A percentile compares a stretch with the other conserved stretches of the same genome.
These are phyloP conservation scores for Leucophora obtusa DNA, from an alignment of 2,888 invertebrate species.

Conservation along the genomic window DNA sequence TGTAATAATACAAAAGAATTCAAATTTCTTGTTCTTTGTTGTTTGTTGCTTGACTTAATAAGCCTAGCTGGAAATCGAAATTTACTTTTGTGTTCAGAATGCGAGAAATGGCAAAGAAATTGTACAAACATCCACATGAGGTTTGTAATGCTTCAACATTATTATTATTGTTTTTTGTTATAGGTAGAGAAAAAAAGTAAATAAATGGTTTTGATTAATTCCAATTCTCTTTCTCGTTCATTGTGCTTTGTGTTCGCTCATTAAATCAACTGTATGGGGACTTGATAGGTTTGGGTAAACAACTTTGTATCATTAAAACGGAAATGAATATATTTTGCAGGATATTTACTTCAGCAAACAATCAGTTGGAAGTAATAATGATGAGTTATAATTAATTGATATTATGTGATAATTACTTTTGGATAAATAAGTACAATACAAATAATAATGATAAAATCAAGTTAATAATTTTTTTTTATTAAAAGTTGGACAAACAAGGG, in stretches of 20 bases:
- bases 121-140: slow-evolving; percentile 19
- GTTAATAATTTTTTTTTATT: neutral
- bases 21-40: slow-evolving; percentile 18
- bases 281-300: neutral
- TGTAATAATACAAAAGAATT: slow-evolving; percentile 22
- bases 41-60: slow-evolving; percentile 23
- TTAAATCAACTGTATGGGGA: neutral
- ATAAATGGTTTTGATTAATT: slow-evolving; percentile 51
- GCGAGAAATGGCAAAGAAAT: neutral
- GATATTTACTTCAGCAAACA: slow-evolving; percentile 38
- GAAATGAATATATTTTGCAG: slow-evolving; percentile 40
- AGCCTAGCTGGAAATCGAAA: slow-evolving; percentile 13
- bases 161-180: neutral
- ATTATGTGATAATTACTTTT: slow-evolving; percentile 58
- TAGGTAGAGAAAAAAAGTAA: slow-evolving; percentile 11
- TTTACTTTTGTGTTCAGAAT: neutral
- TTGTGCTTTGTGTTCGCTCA: slow-evolving; percentile 4
- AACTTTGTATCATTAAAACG: slow-evolving; percentile 9
- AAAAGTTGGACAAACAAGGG: too few species aligned
- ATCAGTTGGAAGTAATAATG: slow-evolving; percentile 27
- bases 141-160: neutral
- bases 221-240: slow-evolving; percentile 16
- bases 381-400: slow-evolving; percentile 49
- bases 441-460: neutral
- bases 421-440: slow-evolving; percentile 16